Percentiles rank a stretch among this genome's conserved stretches.
Conservation (phyloP, 2,888 invertebrate genomes). For the Erebia palarica region DNA sequence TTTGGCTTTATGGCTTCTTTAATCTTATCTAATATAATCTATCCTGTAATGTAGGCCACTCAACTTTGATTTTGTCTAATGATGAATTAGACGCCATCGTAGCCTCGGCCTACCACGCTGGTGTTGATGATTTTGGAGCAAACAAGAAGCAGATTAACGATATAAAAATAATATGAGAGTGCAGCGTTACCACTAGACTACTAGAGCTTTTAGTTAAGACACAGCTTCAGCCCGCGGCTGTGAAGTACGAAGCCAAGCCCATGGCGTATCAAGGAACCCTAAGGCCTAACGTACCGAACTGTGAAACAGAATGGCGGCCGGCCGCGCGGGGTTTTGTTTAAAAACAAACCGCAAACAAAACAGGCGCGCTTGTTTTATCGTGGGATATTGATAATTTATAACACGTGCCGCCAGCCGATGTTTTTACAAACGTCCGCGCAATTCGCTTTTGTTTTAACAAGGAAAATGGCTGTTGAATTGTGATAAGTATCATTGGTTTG, state of each 20-base stretch:
- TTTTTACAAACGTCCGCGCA: conserved; percentile 52
- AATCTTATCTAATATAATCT: too few species aligned
- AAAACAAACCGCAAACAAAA: conserved; percentile 68
- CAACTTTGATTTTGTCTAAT: too few species aligned
- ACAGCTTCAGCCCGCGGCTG: neutral
- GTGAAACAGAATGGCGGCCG: conserved; percentile 37
- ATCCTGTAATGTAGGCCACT: too few species aligned
- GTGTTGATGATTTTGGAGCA: too few species aligned
- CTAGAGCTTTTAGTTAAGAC: neutral
- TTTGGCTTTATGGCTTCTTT: too few species aligned
- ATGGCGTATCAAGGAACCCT: conserved; percentile 22
- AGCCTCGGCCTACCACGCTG: too few species aligned
- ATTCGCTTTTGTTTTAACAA: conserved; percentile 55
- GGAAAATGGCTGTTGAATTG: conserved; percentile 47
- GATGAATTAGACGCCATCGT: too few species aligned
- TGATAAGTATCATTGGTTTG: conserved; percentile 29
- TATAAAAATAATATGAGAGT: too few species aligned
- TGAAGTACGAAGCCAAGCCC: neutral
- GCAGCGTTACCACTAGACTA: too few species aligned
- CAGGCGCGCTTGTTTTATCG: conserved; percentile 74
- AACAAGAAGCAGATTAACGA: too few species aligned
- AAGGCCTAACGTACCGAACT: conserved; percentile 34
- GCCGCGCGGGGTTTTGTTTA: conserved; percentile 51
- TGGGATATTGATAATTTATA: conserved; percentile 79
- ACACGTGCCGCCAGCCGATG: conserved; percentile 58